Evolutionary conservation across 1,140 invertebrate species (phyloP), one percentile per base, ranked within the genome.

Genomic region (Ganaspis sp.): DNA sequence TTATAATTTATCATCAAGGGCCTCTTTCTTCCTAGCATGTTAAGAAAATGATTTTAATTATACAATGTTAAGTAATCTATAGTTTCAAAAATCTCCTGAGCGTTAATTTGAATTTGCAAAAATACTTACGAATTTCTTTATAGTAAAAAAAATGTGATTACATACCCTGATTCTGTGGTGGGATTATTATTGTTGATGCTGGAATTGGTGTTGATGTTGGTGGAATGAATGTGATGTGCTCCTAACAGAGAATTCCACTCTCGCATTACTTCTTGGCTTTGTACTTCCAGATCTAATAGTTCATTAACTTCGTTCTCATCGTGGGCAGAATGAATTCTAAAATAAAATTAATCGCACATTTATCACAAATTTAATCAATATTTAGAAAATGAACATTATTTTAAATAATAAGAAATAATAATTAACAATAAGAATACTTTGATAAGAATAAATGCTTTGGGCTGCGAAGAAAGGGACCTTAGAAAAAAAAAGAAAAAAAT

Each of bases 201-300:
- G 38, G 77, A 81, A 74, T 72, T 84, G 21, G 82, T 73, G 72
- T 89, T 90, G 84, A 90, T 89, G 58, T 91, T 91, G 37, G 86
- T 81, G 23, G 87, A 80, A 79, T 88, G 82, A 40, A 84, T 75
- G 38, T 87, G 83, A n/a, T 89, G 91, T 23, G 91, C 90, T 53
- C 90, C 89, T 77, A 92, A 85, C 53, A 93, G 87, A 23, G 92
- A 91, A 6, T 85, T 92, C 85, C 92, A 93, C 73, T 93, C 92
- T 83, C 91, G 90, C 90, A 93, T 92, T 12, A 92, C 90, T 85
- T 92, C 91, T 75, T 92, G 91, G 64, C 92, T 89, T 75, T 92
- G 91, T 49, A 88, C 88, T 73, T 93, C 92, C 38, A 93, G 75
- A 72, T 93, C 92, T 8, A 92, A 89, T 2, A 92, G 86, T 72